Base-by-base conservation (phyloP, 1,140 invertebrate species). In the Diorhabda sublineata region DNA sequence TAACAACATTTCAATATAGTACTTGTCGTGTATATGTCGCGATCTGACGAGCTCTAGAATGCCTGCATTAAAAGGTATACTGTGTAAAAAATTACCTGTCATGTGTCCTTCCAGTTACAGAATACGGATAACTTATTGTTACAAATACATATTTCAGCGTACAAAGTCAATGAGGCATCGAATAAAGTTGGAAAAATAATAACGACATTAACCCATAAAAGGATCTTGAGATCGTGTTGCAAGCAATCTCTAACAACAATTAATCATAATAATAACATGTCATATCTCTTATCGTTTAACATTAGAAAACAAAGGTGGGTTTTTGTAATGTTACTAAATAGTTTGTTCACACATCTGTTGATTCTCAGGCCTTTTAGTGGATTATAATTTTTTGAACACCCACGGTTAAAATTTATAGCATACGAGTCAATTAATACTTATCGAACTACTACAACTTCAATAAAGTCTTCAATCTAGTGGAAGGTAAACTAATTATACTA, bases 221-320 rank as follows among this genome's bases (percentile, higher is more conserved):
- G 61, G 61, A 62, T 62, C 61, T 62, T n/a, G 61, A 42, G 42
- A 42, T 6, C 44, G 45, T 62, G 61, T 62, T 62, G 61, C 61
- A 62, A 62, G 42, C 61, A 62, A 62, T 62, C 61, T 62, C 43
- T 42, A 62, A 62, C 2, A 62, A 62, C 61, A 62, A 62, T 62
- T 62, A 62, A 62, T 62, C 61, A 62, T 62, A 62, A 47, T 62
- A 62, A 62, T 62, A 62, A 62, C 61, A 62, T 62, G 61, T 62
- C 61, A 11, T 62, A 47, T 62, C 61, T 42, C 42, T 62, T 62
- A 62, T 42, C 47, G 47, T 52, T 62, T 62, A 62, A 42, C 61
- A 62, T 62, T 62, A 62, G 61, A 62, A 52, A 62, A 62, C 61
- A 62, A 62, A 62, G 61, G 61, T 47, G 42, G 44, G 61, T 44